phyloP scores from a whole-genome alignment of 1,140 invertebrate genomes.

The Sarcophaga peregrina region DNA sequence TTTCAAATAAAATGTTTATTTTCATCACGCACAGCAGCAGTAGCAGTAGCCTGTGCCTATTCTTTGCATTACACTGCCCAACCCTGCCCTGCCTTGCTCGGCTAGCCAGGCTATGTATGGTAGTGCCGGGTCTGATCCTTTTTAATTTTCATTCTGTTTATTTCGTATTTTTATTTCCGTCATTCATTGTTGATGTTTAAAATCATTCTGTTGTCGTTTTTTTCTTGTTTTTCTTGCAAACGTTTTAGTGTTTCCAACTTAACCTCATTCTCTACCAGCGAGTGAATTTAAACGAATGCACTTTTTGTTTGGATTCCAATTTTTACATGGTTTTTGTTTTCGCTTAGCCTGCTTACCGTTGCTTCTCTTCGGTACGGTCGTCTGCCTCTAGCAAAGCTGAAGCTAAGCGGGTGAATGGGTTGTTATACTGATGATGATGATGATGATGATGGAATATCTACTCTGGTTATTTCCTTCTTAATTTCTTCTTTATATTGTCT shows the following conservation, averaged over 20 bases:
- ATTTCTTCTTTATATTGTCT: background rate
- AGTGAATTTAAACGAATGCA: background rate
- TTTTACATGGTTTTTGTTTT: background rate
- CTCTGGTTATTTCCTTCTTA: background rate
- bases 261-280: too few species aligned
- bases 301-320: background rate
- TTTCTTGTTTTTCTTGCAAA: background rate
- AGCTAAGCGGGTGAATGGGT: too few species aligned
- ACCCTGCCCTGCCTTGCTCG: background rate
- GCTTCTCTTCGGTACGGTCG: background rate
- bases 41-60: background rate
- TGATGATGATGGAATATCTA: background rate
- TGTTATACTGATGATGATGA: background rate
- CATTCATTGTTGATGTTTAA: background rate
- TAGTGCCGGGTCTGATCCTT: background rate
- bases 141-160: background rate
- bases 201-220: background rate
- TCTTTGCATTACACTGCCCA: too few species aligned
- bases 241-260: background rate
- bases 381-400: too few species aligned
- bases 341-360: background rate
- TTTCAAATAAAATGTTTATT: conserved; percentile 17
- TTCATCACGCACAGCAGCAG: background rate
- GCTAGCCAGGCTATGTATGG: too few species aligned
- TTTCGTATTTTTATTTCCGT: conserved; percentile 16